These are phyloP conservation scores for Tetragnatha montana DNA, from an alignment of 2,888 invertebrate species.

Conservation along the genomic window DNA sequence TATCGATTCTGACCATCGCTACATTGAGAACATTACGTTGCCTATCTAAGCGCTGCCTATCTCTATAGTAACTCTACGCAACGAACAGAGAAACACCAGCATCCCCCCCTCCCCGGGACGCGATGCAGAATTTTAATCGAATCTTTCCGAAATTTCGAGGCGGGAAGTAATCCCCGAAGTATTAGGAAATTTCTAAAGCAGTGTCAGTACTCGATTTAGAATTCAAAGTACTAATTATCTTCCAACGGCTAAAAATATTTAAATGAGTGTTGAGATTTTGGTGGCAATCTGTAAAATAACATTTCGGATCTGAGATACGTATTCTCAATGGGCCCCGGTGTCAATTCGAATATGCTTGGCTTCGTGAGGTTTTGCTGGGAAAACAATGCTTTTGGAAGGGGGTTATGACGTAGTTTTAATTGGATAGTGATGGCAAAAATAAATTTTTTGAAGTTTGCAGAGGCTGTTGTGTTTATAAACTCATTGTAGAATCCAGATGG, in stretches of 20 bases:
- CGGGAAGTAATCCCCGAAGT: slow-evolving; percentile 11
- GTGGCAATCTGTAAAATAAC: background rate
- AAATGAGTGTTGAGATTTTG: background rate
- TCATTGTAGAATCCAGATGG: too few species aligned
- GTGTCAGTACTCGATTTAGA: slow-evolving; percentile 3
- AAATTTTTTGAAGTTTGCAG: too few species aligned
- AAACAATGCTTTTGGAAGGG: too few species aligned
- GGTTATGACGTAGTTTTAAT: too few species aligned
- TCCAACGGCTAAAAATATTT: slow-evolving; percentile 13
- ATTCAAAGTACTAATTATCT: slow-evolving; percentile 15
- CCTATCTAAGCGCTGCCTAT: too few species aligned
- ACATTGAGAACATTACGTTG: too few species aligned
- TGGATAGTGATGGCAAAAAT: too few species aligned
- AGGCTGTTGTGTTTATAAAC: too few species aligned
- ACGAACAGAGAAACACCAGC: too few species aligned
- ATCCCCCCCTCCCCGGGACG: background rate
- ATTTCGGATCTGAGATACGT: background rate
- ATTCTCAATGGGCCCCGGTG: background rate
- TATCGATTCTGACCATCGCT: too few species aligned
- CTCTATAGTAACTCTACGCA: too few species aligned
- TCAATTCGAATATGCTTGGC: background rate
- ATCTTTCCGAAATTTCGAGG: background rate
- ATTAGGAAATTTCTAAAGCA: slow-evolving; percentile 4
- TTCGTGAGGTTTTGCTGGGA: too few species aligned
- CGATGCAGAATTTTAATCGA: background rate